Percentiles rank a stretch among this genome's conserved stretches.
Evolutionary conservation across 2,888 invertebrate species (phyloP).

Genomic region (Tridacna gigas): DNA sequence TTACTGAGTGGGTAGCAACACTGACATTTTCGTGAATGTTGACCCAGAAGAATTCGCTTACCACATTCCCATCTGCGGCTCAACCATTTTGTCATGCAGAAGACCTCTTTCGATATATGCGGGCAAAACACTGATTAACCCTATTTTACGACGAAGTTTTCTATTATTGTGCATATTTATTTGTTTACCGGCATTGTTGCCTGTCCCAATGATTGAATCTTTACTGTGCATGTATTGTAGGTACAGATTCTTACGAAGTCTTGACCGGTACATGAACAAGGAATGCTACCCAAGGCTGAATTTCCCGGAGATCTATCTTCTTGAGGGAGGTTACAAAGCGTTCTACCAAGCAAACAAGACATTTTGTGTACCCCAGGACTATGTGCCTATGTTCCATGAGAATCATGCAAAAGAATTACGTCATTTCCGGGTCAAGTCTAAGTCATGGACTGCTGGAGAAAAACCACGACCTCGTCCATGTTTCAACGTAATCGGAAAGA

Average conservation of each 20-base stretch:
- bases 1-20: no score
- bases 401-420: constrained; percentile 90
- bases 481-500: constrained; percentile 4
- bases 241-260: constrained; percentile 92
- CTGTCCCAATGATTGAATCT: no score
- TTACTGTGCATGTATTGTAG: constrained; percentile 83
- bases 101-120: no score
- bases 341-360: constrained; percentile 88
- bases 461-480: constrained; percentile 6
- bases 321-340: constrained; percentile 94
- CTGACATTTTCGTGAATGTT: no score
- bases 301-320: constrained; percentile 96
- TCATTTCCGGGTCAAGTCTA: constrained; percentile 91
- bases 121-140: no score
- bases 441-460: constrained; percentile 86
- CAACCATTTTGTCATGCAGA: no score
- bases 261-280: constrained; percentile 92
- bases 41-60: no score
- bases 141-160: no score
- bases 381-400: constrained; percentile 94
- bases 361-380: constrained; percentile 90
- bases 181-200: no score
- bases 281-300: constrained; percentile 92
- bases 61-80: no score
- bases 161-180: no score